These are phyloP conservation scores for Sarcophaga caerulescens DNA, from an alignment of 2,888 invertebrate species.

Conservation along the genomic window DNA sequence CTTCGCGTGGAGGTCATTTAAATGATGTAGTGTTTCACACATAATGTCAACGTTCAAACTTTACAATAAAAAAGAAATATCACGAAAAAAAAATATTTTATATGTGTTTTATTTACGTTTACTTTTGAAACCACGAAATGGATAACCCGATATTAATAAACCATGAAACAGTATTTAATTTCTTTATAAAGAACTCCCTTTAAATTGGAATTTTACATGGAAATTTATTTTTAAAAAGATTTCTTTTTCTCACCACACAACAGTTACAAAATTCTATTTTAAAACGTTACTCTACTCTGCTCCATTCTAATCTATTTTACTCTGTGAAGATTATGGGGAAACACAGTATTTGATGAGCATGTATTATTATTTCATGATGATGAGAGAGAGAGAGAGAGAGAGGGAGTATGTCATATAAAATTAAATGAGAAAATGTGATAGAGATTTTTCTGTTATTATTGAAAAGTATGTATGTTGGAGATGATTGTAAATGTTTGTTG, in stretches of 20 bases:
- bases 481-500: background rate
- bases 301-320: too few relatives aligned
- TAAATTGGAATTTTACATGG: background rate
- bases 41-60: too few relatives aligned
- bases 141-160: too few relatives aligned
- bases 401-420: constrained; percentile 30
- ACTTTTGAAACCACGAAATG: too few relatives aligned
- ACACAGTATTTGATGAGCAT: background rate
- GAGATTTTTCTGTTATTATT: constrained; percentile 54
- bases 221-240: background rate
- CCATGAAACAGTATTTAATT: background rate
- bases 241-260: background rate
- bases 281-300: constrained; percentile 11
- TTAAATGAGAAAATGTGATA: constrained; percentile 65
- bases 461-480: background rate
- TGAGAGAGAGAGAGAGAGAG: background rate
- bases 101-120: too few relatives aligned
- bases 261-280: constrained; percentile 42
- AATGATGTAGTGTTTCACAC: too few relatives aligned
- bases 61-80: too few relatives aligned
- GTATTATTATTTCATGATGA: background rate
- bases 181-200: background rate
- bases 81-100: too few relatives aligned
- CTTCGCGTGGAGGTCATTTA: too few relatives aligned
- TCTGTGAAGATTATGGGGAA: too few relatives aligned